A percentile compares a stretch with the other conserved stretches of the same genome.
Evolutionary conservation across 2,888 invertebrate species (phyloP).

Genomic region (Blastobasis adustella): DNA sequence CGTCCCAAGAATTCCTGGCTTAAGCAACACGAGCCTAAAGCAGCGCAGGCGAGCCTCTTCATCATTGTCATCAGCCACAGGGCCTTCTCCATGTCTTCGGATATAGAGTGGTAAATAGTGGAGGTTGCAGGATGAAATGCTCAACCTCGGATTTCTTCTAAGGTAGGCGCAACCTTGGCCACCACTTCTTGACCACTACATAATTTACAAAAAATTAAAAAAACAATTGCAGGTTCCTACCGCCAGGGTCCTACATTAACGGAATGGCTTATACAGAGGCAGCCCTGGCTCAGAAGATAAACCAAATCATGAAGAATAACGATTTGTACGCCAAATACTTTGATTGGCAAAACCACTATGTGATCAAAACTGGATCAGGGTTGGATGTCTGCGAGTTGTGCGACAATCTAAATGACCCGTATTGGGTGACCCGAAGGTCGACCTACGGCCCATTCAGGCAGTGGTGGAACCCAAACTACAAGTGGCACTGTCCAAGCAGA

Average conservation of each 20-base stretch:
- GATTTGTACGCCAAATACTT: conserved; percentile 41
- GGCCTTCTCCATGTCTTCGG: too few relatives aligned
- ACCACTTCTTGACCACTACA: too few relatives aligned
- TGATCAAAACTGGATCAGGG: conserved; percentile 21
- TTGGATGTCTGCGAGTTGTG: conserved; percentile 44
- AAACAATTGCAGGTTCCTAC: conserved; percentile 33
- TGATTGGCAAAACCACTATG: conserved; percentile 45
- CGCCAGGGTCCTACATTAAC: conserved; percentile 41
- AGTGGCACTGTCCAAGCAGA: conserved; percentile 19
- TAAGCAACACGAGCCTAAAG: too few relatives aligned
- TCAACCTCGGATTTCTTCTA: too few relatives aligned
- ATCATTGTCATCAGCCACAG: too few relatives aligned
- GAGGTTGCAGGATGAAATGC: too few relatives aligned
- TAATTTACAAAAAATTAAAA: too few relatives aligned
- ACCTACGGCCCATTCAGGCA: conserved; percentile 30
- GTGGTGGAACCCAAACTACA: conserved; percentile 48
- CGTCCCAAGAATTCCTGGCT: too few relatives aligned
- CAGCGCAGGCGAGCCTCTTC: too few relatives aligned
- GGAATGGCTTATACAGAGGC: conserved; percentile 25
- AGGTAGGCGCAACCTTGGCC: too few relatives aligned
- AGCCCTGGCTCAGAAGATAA: conserved; percentile 33
- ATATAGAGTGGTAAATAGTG: too few relatives aligned
- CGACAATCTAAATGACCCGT: conserved; percentile 31
- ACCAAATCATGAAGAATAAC: conserved; percentile 29
- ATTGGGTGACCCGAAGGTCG: conserved; percentile 24